Evolutionary conservation across 1,140 invertebrate genomes (phyloP), one percentile per base, ranked within the genome.

Genomic region (Bacillus rossius): DNA sequence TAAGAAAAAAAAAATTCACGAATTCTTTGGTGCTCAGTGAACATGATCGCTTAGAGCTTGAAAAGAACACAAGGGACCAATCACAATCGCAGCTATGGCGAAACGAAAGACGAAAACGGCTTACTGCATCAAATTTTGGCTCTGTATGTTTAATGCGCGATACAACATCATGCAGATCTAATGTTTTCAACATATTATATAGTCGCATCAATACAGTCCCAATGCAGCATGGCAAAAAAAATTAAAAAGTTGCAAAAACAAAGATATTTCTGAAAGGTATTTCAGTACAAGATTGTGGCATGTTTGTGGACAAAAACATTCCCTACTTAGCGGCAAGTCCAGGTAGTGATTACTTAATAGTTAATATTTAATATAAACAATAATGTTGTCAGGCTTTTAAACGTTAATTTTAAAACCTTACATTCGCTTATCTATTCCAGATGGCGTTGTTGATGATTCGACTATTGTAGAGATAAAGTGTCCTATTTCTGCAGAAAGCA

Each of bases 181-280:
- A 19, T 45, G 43, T 45, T 45, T 25, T 20, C 43, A 20, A 8
- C 13, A 45, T 45, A 19, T n/a, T 5, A 8, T 45, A 45, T 25
- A 13, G 43, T 3, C 23, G 17, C 13, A 8, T 45, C 4, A 20
- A 19, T 8, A 45, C 10, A 20, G 23, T 19, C 10, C 17, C 43
- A 45, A 45, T 45, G 43, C 47, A 29, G 50, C 26, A 20, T 22
- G 50, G 55, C 16, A 51, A 22, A 52, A 45, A 45, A 17, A 52
- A 52, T 25, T 48, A 57, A 25, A 19, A 41, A 13, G 23, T 25
- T 8, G 55, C 47, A 23, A 57, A 51, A 48, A 17, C 19, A n/a
- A 40, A 25, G n/a, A 10, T 57, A 2, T 20, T 23, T 55, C 14
- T 8, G 42, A 40, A 53, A 25, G 43, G 43, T 16, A 40, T 57